A percentile compares a stretch with the other conserved stretches of the same genome.
Conservation (phyloP, 2,113 vertebrate species). For the Calypte anna region DNA sequence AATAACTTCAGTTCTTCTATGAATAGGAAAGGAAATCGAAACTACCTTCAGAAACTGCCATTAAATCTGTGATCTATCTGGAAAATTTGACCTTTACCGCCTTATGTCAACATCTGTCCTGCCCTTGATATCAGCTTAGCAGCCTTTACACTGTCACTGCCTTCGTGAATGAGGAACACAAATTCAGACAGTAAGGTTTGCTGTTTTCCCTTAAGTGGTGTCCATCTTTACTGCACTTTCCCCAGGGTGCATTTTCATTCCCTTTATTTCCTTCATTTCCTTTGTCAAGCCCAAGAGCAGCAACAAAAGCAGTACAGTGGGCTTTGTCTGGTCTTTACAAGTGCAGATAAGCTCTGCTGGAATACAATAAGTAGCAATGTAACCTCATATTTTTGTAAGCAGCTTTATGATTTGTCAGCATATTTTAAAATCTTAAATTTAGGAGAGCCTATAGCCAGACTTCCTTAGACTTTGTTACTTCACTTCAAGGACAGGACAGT, state of each 20-base stretch:
- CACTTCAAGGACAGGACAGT: background rate
- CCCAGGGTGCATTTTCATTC: background rate
- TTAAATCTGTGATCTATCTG: background rate
- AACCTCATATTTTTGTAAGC: background rate
- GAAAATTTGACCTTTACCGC: background rate
- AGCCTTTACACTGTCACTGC: fast-evolving
- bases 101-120: background rate
- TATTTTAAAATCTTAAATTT: background rate
- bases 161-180: fast-evolving
- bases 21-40: background rate
- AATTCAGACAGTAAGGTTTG: background rate
- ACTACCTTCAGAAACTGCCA: background rate
- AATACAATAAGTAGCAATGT: background rate
- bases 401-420: background rate
- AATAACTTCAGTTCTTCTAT: background rate
- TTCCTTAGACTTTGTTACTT: background rate
- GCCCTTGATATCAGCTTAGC: fast-evolving
- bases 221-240: background rate
- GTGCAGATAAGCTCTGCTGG: background rate
- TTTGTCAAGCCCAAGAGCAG: background rate
- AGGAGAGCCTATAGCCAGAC: background rate
- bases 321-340: background rate
- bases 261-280: fast-evolving
- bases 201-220: background rate
- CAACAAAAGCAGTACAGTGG: background rate